Evolutionary conservation across 2,888 invertebrate species (phyloP), one percentile per base, ranked within the genome.

Genomic region (Polyploca ridens): DNA sequence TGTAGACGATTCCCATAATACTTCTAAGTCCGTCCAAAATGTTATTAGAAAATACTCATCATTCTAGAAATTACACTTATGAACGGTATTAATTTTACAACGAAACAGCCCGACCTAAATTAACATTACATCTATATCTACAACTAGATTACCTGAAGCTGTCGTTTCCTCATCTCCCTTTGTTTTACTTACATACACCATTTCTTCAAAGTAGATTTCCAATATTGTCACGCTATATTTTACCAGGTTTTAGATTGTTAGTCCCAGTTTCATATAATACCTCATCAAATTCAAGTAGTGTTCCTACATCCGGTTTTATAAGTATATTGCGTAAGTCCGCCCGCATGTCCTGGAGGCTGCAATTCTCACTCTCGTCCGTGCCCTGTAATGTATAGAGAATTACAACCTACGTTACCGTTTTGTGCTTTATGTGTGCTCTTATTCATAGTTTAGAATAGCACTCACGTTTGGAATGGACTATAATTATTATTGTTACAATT

Each of bases 331-430:
- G 87, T 86, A 88, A 88, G 74, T 71, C 79, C 54, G 54, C 54
- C 54, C 74, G 77, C 78, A 81, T 88, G 82, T 90, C 90, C 90
- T 81, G 86, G 75, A 85, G 90, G 90, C 87, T 83, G 80, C 88
- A 87, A 85, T 91, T 91, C 90, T 87, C 90, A 90, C 90, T 90
- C 85, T 85, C 79, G 84, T 85, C 83, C 73, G 69, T 68, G 75
- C 72, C 79, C 77, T 82, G 81, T 87, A 85, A 83, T 85, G 82
- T 79, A 84, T 71, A 75, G 72, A 75, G 82, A 78, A 86, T 87
- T 83, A 85, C 85, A 82, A 79, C 77, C 69, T 78, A 72, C 75
- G 73, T 79, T 81, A 78, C 82, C 76, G 78, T 77, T 81, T 80
- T 81, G 85, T 85, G 77, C 78, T 74, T 75, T 79, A 78, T 76